phyloP scores from a whole-genome alignment of 2,797 vertebrate species.

The Tamandua tetradactyla region DNA sequence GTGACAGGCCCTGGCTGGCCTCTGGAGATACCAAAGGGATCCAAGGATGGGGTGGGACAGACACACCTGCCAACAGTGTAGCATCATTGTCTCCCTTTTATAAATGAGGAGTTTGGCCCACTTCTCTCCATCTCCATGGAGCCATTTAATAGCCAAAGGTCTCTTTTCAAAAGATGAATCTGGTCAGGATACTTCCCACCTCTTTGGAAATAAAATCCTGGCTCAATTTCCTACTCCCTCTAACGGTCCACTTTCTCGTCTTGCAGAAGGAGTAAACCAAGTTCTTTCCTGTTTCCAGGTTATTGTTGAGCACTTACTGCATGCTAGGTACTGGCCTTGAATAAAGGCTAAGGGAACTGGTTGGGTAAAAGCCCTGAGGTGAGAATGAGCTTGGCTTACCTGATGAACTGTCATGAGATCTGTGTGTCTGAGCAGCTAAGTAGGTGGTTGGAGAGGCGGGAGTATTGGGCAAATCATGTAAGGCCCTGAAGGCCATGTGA shows the following conservation, averaged over 20 bases:
- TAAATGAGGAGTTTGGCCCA: neutral
- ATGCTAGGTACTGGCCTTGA: neutral
- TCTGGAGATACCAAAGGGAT: conserved; percentile 25
- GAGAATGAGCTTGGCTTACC: neutral
- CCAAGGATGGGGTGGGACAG: neutral
- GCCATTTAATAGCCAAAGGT: neutral
- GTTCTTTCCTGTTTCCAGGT: neutral
- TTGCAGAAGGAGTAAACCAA: neutral
- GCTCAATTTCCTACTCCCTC: neutral
- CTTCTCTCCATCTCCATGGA: neutral
- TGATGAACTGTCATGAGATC: neutral
- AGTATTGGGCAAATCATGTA: neutral
- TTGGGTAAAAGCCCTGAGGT: neutral
- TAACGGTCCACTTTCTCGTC: neutral
- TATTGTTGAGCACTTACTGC: conserved; percentile 14
- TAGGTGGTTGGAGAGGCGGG: neutral
- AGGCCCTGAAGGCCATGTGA: neutral
- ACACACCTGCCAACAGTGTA: neutral
- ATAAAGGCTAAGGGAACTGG: neutral
- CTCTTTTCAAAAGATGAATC: conserved; percentile 27
- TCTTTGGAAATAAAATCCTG: conserved; percentile 6
- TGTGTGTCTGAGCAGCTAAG: neutral
- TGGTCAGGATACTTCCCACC: neutral
- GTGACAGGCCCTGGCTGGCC: neutral
- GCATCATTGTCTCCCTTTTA: neutral